These are phyloP conservation scores for Acridotheres tristis DNA, from an alignment of 2,797 vertebrate genomes.

Conservation along the genomic window DNA sequence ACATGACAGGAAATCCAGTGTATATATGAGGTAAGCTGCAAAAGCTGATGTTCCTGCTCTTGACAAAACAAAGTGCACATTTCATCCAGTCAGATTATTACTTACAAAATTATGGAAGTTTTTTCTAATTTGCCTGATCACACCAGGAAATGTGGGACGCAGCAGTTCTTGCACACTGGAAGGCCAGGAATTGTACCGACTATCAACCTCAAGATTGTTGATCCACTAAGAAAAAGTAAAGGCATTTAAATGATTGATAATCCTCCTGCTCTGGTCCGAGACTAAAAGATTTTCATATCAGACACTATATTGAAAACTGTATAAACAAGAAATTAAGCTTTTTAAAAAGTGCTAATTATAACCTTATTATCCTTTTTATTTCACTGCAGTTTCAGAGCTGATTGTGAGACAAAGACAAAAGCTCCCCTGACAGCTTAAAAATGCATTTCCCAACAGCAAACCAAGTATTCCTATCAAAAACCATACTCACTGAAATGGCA, in stretches of 20 bases:
- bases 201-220: conserved; percentile 93
- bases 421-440: neutral
- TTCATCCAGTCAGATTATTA: neutral
- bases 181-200: conserved; percentile 91
- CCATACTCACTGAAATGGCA: conserved; percentile 85
- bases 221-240: conserved; percentile 85
- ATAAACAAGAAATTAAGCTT: neutral
- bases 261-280: neutral
- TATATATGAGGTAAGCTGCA: neutral
- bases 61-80: neutral
- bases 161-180: conserved; percentile 93
- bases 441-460: neutral
- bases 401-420: neutral
- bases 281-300: neutral
- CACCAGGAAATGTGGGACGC: conserved; percentile 95
- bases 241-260: neutral
- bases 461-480: neutral
- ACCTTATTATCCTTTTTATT: neutral
- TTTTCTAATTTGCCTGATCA: conserved; percentile 96
- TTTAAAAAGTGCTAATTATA: neutral
- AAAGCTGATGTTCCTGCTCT: neutral
- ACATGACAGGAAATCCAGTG: neutral
- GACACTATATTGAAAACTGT: neutral
- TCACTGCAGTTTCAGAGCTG: neutral
- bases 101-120: conserved; percentile 97